Evolutionary conservation across 53 echinoderm and acorn worm species (phyloP).

Genomic region (Holothuria leucospilota): DNA sequence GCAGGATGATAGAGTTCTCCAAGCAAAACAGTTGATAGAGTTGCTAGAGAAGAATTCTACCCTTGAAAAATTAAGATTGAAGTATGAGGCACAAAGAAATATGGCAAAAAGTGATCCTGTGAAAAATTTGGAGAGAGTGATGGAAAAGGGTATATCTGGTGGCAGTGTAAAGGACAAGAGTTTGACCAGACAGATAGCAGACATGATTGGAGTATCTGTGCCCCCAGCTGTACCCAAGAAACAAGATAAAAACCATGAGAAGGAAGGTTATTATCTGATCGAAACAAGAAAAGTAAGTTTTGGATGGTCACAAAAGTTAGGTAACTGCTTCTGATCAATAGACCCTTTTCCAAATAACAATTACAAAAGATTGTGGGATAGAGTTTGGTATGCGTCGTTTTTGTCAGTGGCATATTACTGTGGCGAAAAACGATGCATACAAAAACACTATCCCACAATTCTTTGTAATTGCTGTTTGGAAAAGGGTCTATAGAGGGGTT

Average conservation of each 20-base stretch:
- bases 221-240: slow-evolving; percentile 38
- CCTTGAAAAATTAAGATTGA: slow-evolving; percentile 31
- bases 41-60: slow-evolving; percentile 30
- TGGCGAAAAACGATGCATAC: too few relatives aligned
- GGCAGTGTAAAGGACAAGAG: not conserved
- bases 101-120: not conserved
- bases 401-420: too few relatives aligned
- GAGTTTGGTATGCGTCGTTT: too few relatives aligned
- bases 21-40: slow-evolving; percentile 31
- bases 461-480: too few relatives aligned
- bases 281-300: slow-evolving; percentile 90
- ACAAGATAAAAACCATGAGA: slow-evolving; percentile 51
- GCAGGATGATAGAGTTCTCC: slow-evolving; percentile 5
- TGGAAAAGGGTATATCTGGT: slow-evolving; percentile 11
- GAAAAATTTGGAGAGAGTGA: slow-evolving; percentile 18
- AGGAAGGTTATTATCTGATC: slow-evolving; percentile 88
- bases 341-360: too few relatives aligned
- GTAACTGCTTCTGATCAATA: too few relatives aligned
- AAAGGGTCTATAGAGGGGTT: too few relatives aligned
- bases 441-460: too few relatives aligned
- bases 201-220: slow-evolving; percentile 24
- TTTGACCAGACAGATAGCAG: slow-evolving; percentile 27
- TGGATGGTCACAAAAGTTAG: too few relatives aligned
- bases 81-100: slow-evolving; percentile 41
- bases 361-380: too few relatives aligned